These are phyloP conservation scores for Lutjanus argentimaculatus DNA, from an alignment of 2,797 vertebrate genomes.

Conservation along the genomic window DNA sequence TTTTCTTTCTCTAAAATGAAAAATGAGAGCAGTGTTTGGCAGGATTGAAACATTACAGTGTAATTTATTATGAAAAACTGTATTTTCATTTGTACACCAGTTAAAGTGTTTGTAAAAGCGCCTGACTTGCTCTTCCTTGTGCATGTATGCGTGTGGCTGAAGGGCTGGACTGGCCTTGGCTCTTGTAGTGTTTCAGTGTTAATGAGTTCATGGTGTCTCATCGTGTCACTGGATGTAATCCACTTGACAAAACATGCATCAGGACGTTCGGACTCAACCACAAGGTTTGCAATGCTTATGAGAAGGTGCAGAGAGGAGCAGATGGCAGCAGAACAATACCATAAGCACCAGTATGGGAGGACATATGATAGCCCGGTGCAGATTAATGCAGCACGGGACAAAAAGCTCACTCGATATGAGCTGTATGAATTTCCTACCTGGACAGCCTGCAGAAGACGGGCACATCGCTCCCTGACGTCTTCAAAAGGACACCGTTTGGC, in stretches of 20 bases:
- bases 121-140: neutral
- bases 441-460: conserved; percentile 87
- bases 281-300: conserved; percentile 66
- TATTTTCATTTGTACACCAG: neutral
- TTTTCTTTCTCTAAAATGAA: neutral
- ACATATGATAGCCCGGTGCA: conserved; percentile 1
- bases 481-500: conserved; percentile 93
- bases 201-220: conserved; percentile 34
- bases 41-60: neutral
- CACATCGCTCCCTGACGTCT: conserved; percentile 89
- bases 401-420: conserved; percentile 9
- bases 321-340: conserved; percentile 55
- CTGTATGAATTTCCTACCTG: conserved; percentile 87
- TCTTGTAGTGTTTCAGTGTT: conserved; percentile 15
- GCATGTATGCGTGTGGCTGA: neutral
- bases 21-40: neutral
- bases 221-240: conserved; percentile 33
- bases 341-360: conserved; percentile 4
- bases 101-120: neutral
- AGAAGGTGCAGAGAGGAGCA: conserved; percentile 62
- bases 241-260: conserved; percentile 37
- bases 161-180: neutral
- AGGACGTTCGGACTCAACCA: conserved; percentile 26
- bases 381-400: neutral
- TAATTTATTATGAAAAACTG: neutral